These are phyloP conservation scores for Prinia subflava DNA, from an alignment of 2,113 vertebrate species.

Conservation along the genomic window DNA sequence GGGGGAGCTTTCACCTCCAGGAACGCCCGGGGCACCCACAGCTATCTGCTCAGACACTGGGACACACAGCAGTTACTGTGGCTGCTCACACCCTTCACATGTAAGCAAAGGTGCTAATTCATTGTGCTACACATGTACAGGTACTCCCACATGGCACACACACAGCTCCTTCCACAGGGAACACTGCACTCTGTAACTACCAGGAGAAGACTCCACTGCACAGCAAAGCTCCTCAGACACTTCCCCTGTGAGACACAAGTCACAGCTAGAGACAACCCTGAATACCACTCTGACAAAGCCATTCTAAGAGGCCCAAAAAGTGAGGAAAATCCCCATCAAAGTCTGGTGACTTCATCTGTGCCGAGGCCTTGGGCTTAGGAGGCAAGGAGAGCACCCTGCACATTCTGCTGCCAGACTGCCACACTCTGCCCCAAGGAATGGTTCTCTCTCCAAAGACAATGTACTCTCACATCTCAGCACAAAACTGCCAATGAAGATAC, in stretches of 20 bases:
- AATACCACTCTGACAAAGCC: neutral
- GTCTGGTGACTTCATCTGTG: neutral
- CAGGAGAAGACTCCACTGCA: fast-evolving
- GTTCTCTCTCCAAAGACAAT: neutral
- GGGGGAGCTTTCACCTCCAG: neutral
- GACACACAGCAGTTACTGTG: neutral
- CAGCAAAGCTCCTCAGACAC: neutral
- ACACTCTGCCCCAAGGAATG: fast-evolving
- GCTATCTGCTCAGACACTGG: neutral
- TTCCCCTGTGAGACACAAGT: neutral
- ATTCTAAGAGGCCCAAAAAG: neutral
- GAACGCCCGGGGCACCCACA: fast-evolving
- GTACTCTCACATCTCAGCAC: neutral
- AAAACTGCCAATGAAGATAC: neutral
- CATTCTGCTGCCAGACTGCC: neutral
- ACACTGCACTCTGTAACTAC: neutral
- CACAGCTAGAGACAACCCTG: fast-evolving
- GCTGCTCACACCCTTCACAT: neutral
- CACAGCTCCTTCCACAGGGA: neutral
- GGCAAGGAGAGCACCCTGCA: neutral
- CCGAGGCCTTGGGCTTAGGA: neutral
- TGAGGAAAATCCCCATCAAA: neutral
- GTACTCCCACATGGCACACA: fast-evolving
- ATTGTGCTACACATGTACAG: neutral
- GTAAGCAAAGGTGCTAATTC: neutral